Base-by-base conservation (phyloP, 2,797 vertebrate genomes). In the Antrozous pallidus region DNA sequence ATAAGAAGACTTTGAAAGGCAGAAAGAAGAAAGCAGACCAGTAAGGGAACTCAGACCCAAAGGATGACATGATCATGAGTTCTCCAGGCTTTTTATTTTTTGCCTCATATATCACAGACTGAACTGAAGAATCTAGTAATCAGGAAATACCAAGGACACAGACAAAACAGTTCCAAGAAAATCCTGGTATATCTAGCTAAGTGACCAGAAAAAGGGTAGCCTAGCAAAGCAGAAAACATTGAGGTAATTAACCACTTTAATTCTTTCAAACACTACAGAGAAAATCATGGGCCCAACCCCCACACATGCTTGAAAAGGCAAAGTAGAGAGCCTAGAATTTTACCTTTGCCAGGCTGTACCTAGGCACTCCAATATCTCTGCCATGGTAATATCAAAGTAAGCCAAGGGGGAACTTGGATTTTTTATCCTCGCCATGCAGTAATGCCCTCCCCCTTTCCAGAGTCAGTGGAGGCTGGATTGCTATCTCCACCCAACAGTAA, bases 181-280 rank as follows among this genome's bases (percentile, higher is more conserved):
- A 85, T 14, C 17, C 54, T 85, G 18, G 12, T 49, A 45, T 54
- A 17, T 69, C n/a, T 85, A 84, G 58, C 28, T 75, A 81, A 93
- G 58, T 85, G 58, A 71, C 12, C 28, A 85, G 45, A 49, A 96
- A 95, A 69, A 22, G n/a, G 38, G 2, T 9, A 91, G 31, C 18
- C 24, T 71, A 91, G 24, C 28, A 91, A 91, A 81, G 58, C 47
- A 91, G 26, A 93, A 79, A 94, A 91, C 61, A 81, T 20, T 75
- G 31, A 94, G 58, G 63, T 28, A 81, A 8, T 58, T 91, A 91
- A 81, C 18, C 31, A 31, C 18, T 84, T 42, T 61, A 58, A 38
- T 88, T 28, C 28, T 91, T 14, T 24, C n/a, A 91, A 77, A 71
- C n/a, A 73, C 33, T 61, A 45, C 61, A 89, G n/a, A 65, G 45